A percentile compares a stretch with the other conserved stretches of the same genome.
phyloP scores from a whole-genome alignment of 2,888 invertebrate species.

The Torymus aiolomorphi region DNA sequence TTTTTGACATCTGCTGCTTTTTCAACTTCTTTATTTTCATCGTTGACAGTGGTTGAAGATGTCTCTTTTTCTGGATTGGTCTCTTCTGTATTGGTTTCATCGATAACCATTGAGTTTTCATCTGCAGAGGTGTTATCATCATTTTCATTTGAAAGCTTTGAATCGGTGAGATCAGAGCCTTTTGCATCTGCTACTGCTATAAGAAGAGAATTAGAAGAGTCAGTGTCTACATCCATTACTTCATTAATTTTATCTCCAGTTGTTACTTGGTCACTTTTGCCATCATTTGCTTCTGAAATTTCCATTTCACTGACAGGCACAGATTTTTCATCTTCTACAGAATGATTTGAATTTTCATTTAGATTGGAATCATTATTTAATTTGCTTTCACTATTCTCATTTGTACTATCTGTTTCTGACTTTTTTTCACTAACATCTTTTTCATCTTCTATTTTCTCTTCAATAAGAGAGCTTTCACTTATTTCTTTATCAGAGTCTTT shows the following conservation, averaged over 20 bases:
- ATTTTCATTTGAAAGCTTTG: conserved; percentile 6
- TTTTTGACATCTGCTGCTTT: background rate
- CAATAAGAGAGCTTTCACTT: conserved; percentile 4
- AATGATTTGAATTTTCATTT: conserved; percentile 26
- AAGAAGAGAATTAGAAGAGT: conserved; percentile 25
- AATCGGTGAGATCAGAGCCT: background rate
- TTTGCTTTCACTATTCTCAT: conserved; percentile 1
- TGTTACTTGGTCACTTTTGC: background rate
- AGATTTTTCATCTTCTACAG: conserved; percentile 11
- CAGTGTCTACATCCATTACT: conserved; percentile 19
- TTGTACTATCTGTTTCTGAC: conserved; percentile 2
- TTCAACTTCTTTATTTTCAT: background rate
- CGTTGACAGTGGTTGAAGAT: background rate
- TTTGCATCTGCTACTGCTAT: conserved; percentile 12
- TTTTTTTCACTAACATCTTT: background rate
- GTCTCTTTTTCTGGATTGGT: background rate
- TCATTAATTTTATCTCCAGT: conserved; percentile 9
- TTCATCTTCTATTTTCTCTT: conserved; percentile 1
- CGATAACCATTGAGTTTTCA: background rate
- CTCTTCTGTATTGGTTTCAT: conserved; percentile 5
- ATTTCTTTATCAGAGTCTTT: conserved; percentile 11
- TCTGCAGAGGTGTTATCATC: conserved; percentile 15
- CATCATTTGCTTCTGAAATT: conserved; percentile 16
- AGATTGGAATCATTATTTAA: conserved; percentile 10
- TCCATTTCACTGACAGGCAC: conserved; percentile 16